Evolutionary conservation across 2,797 vertebrate species (phyloP).

Genomic region (Pelodytes ibericus): DNA sequence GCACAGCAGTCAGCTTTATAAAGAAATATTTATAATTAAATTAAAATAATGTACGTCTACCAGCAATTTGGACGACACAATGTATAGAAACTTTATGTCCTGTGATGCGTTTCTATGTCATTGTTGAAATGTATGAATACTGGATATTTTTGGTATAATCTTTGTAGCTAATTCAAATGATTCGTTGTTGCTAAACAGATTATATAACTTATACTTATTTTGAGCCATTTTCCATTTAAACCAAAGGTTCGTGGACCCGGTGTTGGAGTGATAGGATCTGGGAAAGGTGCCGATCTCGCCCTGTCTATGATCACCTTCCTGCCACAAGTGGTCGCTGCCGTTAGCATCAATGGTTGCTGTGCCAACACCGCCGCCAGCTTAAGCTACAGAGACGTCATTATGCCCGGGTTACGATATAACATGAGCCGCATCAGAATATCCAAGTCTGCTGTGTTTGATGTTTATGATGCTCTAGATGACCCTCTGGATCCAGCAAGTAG

Average conservation of each 20-base stretch:
- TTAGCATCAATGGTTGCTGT: slow-evolving; percentile 69
- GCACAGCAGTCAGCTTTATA: too few relatives aligned
- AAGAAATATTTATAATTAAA: too few relatives aligned
- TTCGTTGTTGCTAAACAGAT: too few relatives aligned
- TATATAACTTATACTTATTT: too few relatives aligned
- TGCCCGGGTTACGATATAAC: slow-evolving; percentile 67
- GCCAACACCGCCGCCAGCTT: slow-evolving; percentile 68
- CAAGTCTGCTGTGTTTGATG: slow-evolving; percentile 64
- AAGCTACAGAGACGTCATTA: slow-evolving; percentile 62
- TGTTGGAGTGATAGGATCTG: slow-evolving; percentile 69
- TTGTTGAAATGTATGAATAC: too few relatives aligned
- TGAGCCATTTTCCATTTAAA: too few relatives aligned
- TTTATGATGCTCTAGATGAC: slow-evolving; percentile 68
- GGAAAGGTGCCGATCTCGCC: slow-evolving; percentile 71
- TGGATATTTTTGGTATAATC: too few relatives aligned
- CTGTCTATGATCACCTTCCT: slow-evolving; percentile 72
- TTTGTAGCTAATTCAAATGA: too few relatives aligned
- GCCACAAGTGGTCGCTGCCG: slow-evolving; percentile 67
- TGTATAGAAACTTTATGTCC: too few relatives aligned
- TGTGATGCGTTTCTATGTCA: too few relatives aligned
- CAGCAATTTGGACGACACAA: too few relatives aligned
- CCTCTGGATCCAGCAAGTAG: slow-evolving; percentile 65
- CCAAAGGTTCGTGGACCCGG: slow-evolving; percentile 69
- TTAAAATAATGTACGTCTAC: too few relatives aligned
- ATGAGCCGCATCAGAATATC: slow-evolving; percentile 64